Conservation (phyloP, 2,113 vertebrate species). For the Pagrus major region DNA sequence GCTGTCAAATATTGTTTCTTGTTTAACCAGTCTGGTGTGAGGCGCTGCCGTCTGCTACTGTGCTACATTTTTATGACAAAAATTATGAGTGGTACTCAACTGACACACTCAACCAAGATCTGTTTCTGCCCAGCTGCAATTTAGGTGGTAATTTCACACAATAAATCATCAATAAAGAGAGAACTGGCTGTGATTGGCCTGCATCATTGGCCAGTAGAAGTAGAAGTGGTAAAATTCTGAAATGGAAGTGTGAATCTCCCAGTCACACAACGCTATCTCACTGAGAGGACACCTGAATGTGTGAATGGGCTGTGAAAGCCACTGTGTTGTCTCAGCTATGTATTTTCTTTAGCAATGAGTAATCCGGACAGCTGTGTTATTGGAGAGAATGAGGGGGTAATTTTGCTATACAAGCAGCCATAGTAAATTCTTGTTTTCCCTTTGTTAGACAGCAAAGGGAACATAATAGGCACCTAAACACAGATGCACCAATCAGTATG, state of each 20-base stretch:
- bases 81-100: slow-evolving; percentile 21
- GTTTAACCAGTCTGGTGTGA: slow-evolving; percentile 39
- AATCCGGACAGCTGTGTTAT: slow-evolving; percentile 5
- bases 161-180: slow-evolving; percentile 38
- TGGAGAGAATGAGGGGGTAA: slow-evolving; percentile 11
- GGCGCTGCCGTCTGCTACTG: slow-evolving; percentile 33
- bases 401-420: background rate
- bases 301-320: slow-evolving; percentile 24
- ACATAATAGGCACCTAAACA: too few relatives aligned
- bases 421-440: background rate
- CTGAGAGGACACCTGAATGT: background rate
- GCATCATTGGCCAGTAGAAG: background rate
- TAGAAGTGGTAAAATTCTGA: background rate
- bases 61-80: slow-evolving; percentile 19
- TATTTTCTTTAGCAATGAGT: slow-evolving; percentile 10
- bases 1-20: slow-evolving; percentile 50
- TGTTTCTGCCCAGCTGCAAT: slow-evolving; percentile 18
- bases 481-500: background rate
- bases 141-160: slow-evolving; percentile 23
- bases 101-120: slow-evolving; percentile 27
- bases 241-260: background rate
- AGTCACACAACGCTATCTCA: background rate
- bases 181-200: background rate
- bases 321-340: background rate
- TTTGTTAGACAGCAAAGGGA: too few relatives aligned